Base-by-base conservation (phyloP, 1,140 invertebrate species). In the Hyposmocoma kahamanoa region DNA sequence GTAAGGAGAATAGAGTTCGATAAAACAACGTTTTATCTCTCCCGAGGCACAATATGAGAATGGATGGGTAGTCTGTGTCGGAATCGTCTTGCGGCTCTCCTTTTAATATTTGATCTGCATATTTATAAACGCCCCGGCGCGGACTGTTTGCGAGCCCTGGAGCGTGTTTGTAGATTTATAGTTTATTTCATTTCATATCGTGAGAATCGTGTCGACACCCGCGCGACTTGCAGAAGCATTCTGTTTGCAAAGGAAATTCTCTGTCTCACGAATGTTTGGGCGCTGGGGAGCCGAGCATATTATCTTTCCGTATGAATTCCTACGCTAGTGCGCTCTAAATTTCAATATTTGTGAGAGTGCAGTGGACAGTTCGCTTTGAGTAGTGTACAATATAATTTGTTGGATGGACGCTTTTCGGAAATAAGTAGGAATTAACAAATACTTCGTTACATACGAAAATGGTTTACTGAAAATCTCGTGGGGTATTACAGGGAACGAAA, bases 41-140 rank as follows among this genome's bases (percentile, higher is more conserved):
- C n/a, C n/a, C n/a, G n/a, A n/a, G n/a, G n/a, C n/a, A n/a, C n/a
- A n/a, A n/a, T n/a, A n/a, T n/a, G n/a, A n/a, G n/a, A n/a, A n/a
- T n/a, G n/a, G n/a, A n/a, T n/a, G n/a, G 10, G 8, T 1, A 30
- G 3, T 36, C 32, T 15, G 32, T 44, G 32, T 13, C 42, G 50
- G 61, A 59, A 66, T 68, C 46, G 59, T 72, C 68, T 72, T 62
- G 70, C 44, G 66, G 58, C 53, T 58, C 59, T 65, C 51, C 62
- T 73, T 72, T 76, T 73, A 73, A 72, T 76, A 76, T 73, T 76
- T 73, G 70, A 72, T 76, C 61, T 73, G 72, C 63, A 76, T 76
- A 73, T 76, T 76, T 76, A 76, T 76, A 71, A 71, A 65, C 22
- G 26, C 53, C 50, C 49, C n/a, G n/a, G 18, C 32, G 32, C 13